Evolutionary conservation across 2,113 vertebrate species (phyloP), one percentile per base, ranked within the genome.

Genomic region (human (Homo sapiens)): DNA sequence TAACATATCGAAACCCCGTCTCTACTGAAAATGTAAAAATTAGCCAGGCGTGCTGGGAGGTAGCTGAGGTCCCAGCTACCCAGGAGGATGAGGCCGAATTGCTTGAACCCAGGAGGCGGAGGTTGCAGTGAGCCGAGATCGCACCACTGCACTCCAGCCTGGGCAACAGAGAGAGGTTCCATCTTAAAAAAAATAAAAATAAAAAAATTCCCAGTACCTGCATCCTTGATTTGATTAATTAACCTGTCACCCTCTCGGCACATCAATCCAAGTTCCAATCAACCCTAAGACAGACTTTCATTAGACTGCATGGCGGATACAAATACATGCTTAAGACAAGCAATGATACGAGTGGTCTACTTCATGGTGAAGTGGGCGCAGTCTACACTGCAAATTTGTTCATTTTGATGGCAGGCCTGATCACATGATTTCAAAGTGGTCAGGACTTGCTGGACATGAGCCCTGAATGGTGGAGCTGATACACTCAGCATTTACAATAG

Each of bases 261-360:
- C 89, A 32, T 66, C 23, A 9, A 22, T 66, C 45, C 27, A 1
- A 68, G 59, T 66, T 66, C 43, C 75, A 20, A 48, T 38, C 57
- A 57, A 3, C 9, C 57, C 3, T 32, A 22, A 6, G 13, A 4
- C 11, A 1, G 0, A 17, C 27, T 8, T 18, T 43, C n/a, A 3
- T 18, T 20, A 16, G 76, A 32, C 17, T 27, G 32, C 25, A 5
- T 0, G 40, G 6, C 16, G 2, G 73, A 27, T 27, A 5, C 2
- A 1, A 48, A 50, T 0, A 32, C 43, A 5, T 0, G 6, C 4
- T 12, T n/a, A 35, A 40, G n/a, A 55, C 16, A 59, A 64, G 22
- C 73, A 3, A 38, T 8, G 13, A 30, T 12, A 27, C 2, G 1
- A 30, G 23, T 18, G 32, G 5, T 0, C 5, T 12, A 5, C 9